Evolutionary conservation across 2,797 vertebrate genomes (phyloP), one percentile per base, ranked within the genome.

Genomic region (Falco biarmicus): DNA sequence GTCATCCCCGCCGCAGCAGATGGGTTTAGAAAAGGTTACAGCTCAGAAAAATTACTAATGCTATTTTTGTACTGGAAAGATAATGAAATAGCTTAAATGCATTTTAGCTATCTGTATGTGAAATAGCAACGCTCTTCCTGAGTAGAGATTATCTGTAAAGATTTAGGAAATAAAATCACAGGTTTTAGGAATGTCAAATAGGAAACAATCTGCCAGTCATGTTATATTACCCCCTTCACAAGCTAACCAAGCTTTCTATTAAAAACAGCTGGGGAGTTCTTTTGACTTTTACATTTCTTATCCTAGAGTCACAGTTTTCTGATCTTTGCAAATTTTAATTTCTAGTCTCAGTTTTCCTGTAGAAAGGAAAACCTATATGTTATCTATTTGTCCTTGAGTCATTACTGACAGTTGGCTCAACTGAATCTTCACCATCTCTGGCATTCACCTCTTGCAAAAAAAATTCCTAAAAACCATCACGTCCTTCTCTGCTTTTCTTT

Each of bases 151-250:
- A 65, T 54, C 51, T 83, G 32, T 69, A 76, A 82, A 95, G 13
- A 29, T 66, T 91, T 74, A 92, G 53, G 50, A 83, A 95, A 92
- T 48, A 87, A 92, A 87, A 87, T 63, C 39, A 85, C 31, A 48
- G 22, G 43, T 45, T 89, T 91, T 69, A 85, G 39, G 48, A 85
- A 32, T 28, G 48, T 51, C 3, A 4, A 93, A 59, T 15, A 82
- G 39, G 59, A 95, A 89, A 82, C 32, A 39, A 70, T 59, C 81
- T 92, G 60, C 15, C 84, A 89, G 31, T 54, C 53, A 34, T 17
- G 9, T 54, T 69, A 16, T 60, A 60, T 37, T 65, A 75, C 9
- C 15, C 47, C 12, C 18, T 74, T 63, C 56, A 77, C 32, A 85
- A 77, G 54, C 28, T 66, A 77, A 70, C 13, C 2, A 50, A 87